Evolutionary conservation across 53 echinoderm and acorn worm species (phyloP).

Genomic region (Stichopus horrens): DNA sequence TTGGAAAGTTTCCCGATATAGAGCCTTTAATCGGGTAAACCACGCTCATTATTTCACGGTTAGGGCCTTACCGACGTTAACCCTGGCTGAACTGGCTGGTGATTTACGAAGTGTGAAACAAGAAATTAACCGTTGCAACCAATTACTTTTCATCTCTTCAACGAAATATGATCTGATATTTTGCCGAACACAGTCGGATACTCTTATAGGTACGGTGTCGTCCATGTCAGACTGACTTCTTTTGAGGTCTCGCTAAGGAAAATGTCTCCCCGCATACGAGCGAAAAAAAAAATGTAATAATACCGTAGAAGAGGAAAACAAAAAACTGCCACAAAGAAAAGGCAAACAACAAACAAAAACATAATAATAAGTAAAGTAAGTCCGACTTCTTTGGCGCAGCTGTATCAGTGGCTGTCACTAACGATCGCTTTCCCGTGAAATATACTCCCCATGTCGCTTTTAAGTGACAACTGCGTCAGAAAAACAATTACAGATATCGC

Average conservation of each 20-base stretch:
- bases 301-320: no score
- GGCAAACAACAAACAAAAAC: no score
- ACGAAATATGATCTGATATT: constrained; percentile 34
- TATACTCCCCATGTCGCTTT: constrained; percentile 40
- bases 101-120: constrained; percentile 43
- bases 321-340: no score
- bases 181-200: neutral
- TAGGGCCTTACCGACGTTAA: constrained; percentile 17
- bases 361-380: no score
- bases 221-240: neutral
- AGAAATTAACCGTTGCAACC: constrained; percentile 43
- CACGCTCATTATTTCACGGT: constrained; percentile 17
- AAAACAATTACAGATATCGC: constrained; percentile 35
- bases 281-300: no score
- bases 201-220: constrained; percentile 23
- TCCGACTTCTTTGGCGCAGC: neutral
- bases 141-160: constrained; percentile 36
- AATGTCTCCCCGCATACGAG: no score
- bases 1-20: neutral
- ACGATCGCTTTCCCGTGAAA: neutral
- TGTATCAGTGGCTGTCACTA: constrained; percentile 22
- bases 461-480: constrained; percentile 44
- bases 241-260: neutral
- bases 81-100: neutral
- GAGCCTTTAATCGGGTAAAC: neutral